These are phyloP conservation scores for Bilobella aurantiaca DNA, from an alignment of 1,140 invertebrate genomes.

Conservation along the genomic window DNA sequence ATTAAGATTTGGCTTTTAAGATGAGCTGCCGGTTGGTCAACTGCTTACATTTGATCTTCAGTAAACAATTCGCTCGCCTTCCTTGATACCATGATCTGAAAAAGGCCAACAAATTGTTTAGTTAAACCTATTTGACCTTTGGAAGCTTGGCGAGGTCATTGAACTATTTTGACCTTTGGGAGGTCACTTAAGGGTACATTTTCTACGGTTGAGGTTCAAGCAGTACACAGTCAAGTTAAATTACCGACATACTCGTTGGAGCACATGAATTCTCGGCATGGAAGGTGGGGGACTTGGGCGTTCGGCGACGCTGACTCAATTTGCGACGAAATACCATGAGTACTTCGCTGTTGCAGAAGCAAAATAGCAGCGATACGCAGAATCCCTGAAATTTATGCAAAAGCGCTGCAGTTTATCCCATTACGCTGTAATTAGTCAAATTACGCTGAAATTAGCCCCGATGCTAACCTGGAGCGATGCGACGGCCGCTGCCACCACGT, in stretches of 20 bases:
- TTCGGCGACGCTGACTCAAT: constrained; percentile 17
- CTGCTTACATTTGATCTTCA: neutral
- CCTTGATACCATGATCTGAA: constrained; percentile 6
- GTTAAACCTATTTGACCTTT: neutral
- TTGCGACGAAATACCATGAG: constrained; percentile 23
- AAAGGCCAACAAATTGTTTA: neutral
- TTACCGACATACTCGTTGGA: constrained; percentile 36
- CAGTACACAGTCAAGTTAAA: neutral
- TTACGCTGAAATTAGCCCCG: neutral
- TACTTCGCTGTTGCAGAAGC: constrained; percentile 52
- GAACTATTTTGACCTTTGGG: neutral
- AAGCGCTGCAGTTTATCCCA: too few species aligned
- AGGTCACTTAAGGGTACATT: neutral
- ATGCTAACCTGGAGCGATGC: constrained; percentile 29
- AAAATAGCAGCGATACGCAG: constrained; percentile 49
- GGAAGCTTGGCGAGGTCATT: neutral
- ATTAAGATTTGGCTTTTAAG: neutral
- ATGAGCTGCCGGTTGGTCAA: neutral
- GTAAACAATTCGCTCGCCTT: neutral
- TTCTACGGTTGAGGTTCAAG: too few species aligned
- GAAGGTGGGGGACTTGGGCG: constrained; percentile 19
- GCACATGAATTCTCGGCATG: constrained; percentile 20
- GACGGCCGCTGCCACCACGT: constrained; percentile 31
- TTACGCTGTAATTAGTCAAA: too few species aligned
- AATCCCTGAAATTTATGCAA: constrained; percentile 43